Evolutionary conservation across 2,797 vertebrate genomes (phyloP), one percentile per base, ranked within the genome.

Genomic region (Brachymystax lenok): DNA sequence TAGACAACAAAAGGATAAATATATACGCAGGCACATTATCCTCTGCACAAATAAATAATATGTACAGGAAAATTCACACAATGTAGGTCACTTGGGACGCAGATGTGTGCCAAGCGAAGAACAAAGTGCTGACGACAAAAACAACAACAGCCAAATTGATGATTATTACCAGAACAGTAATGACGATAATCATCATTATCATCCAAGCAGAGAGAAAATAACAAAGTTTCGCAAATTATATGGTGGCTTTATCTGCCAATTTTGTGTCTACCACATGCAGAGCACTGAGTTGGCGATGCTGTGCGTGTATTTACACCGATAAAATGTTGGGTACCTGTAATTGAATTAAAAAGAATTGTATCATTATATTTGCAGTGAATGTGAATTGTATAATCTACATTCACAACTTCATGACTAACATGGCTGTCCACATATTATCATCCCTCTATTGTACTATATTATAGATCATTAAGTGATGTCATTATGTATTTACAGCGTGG

Each of bases 301-400:
- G 87, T 77, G 76, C 40, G 12, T 79, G 85, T 83, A 88, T 67
- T 30, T 7, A 88, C 83, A 84, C 82, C 85, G 84, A 87, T 83
- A 91, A 13, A 13, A 88, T 73, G 74, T 17, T 80, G 69, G 74
- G 24, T 87, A 90, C 87, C 86, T 87, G 87, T 28, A 50, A 87
- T 86, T 81, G 78, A 74, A 88, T 90, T 87, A 90, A 80, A 87
- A 82, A 83, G 86, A 88, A 93, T 92, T 87, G 87, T 68, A 80
- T 81, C 82, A 78, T 82, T 84, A 27, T 75, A 61, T 83, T 82
- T 73, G 56, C 13, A 17, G 64, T 67, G 64, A 67, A 67, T 30
- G 14, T 33, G 3, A 33, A 16, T 28, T 5, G 16, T 16, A 28
- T 67, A 5, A 30, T 67, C 16, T 33, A 14, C 16, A 3, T 46